Evolutionary conservation across 2,113 vertebrate genomes (phyloP), one percentile per base, ranked within the genome.

Genomic region (Saguinus imperator): DNA sequence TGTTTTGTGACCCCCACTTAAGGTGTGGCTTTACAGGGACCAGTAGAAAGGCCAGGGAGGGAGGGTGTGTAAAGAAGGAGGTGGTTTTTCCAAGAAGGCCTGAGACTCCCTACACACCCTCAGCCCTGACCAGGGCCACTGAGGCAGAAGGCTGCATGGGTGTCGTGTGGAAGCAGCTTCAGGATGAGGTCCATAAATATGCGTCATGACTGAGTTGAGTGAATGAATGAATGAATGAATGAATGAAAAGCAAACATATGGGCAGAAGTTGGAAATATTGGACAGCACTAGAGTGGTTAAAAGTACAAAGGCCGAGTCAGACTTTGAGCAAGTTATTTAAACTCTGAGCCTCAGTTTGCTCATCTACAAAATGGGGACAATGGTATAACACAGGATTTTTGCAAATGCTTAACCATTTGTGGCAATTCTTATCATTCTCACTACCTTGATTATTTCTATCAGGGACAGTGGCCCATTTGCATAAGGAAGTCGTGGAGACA

Each of bases 81-180:
- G 27, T 25, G n/a, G 27, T 13, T 79, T 80, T 91, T 55, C 72
- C 72, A 35, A 61, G 64, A 52, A 52, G 76, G 58, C 40, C 50
- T 50, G 32, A 92, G 48, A 85, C 50, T 43, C 23, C 16, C 25
- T 81, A 1, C 23, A 68, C n/a, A n/a, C n/a, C n/a, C n/a, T n/a
- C n/a, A n/a, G n/a, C n/a, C n/a, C n/a, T n/a, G n/a, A n/a, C n/a
- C 13, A 57, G 40, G 17, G 29, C 81, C 76, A 76, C 37, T 0
- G 50, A 50, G 16, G 35, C 48, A 84, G 57, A 43, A 57, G 57
- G 61, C 35, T 37, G 25, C 55, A 6, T 0, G 7, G 18, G 40
- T 14, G 12, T 20, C 1, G 0, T 3, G 37, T 13, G 17, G 66
- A 35, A 16, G 35, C 3, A 7, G 4, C 16, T 55, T 40, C 40